Base-by-base conservation (phyloP, 2,888 invertebrate genomes). In the Drosophila helvetica region DNA sequence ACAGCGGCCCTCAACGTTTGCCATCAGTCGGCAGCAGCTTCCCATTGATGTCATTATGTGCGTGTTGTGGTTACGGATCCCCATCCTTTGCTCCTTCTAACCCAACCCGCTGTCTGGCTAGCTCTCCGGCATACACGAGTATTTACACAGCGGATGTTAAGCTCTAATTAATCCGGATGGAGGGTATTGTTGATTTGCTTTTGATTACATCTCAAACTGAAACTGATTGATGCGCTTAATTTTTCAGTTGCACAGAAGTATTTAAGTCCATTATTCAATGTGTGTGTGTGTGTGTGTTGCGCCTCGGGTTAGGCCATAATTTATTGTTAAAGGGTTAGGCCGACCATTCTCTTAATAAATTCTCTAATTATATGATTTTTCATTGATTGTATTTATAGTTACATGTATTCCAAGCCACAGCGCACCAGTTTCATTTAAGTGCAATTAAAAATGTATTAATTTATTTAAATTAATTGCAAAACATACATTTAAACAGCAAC, bases 141-240 rank as follows among this genome's bases (percentile, higher is more conserved):
- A n/a, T 45, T 50, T 18, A 18, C 60, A 43, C 55, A 50, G 56
- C 57, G 71, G 50, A 61, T 82, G 74, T 65, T 70, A 70, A 70
- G 75, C 60, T 77, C 69, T 78, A 88, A 86, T 85, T 86, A 85
- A 88, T 80, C 74, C 62, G 50, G 58, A 51, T 56, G 53, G 22
- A 47, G 70, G 69, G 45, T 70, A 51, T 19, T 62, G 50, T 56
- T 65, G 59, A 50, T 58, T 66, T 27, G 66, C 33, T 42, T 81
- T 77, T 74, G 82, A 85, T 85, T 87, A 75, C 73, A 75, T 68
- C 71, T 58, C 58, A 62, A 60, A 64, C 57, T 53, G 50, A 43
- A 70, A 59, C 76, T 71, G 77, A 87, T 79, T 87, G 57, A 77
- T 87, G 57, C 33, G 30, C n/a, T 57, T 58, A 42, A 81, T 85